Evolutionary conservation across 2,888 invertebrate species (phyloP), one percentile per base, ranked within the genome.

Genomic region (Cantharis rustica): DNA sequence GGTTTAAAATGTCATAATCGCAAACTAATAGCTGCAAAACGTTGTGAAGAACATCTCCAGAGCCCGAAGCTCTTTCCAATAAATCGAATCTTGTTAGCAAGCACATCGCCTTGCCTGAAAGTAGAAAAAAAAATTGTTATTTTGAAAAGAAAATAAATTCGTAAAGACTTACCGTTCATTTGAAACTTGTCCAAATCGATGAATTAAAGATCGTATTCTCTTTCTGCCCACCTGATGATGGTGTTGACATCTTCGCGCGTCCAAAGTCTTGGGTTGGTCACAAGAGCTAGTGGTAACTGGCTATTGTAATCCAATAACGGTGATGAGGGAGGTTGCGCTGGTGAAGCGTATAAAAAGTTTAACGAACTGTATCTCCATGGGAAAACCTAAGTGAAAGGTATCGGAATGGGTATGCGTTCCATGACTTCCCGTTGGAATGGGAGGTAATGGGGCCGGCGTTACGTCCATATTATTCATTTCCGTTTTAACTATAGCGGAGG

Each of bases 41-140:
- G 89, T 98, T 98, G 90, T 96, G 97, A 79, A 98, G 90, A 16
- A 98, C 95, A 87, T 98, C 98, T 2, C 98, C 98, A 47, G 96
- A 96, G 16, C 96, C 95, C 0, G 98, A 97, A 83, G 96, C 96
- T 75, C 98, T 91, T 86, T 97, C 97, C 23, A 95, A 95, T 83
- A 98, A 92, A 88, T 98, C 98, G 15, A 93, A 93, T 87, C 97
- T 95, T 68, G 95, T 97, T 80, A 98, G 89, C 69, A 98, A 91
- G 87, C 97, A 97, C 83, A 98, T 89, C 1, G 98, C 98, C 89
- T 98, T 98, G 77, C n/a, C n/a, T n/a, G n/a, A n/a, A n/a, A n/a
- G n/a, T n/a, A n/a, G n/a, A n/a, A n/a, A n/a, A n/a, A n/a, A n/a
- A n/a, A n/a, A n/a, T n/a, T n/a, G n/a, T n/a, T n/a, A n/a, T n/a